Evolutionary conservation across 2,113 vertebrate species (phyloP), one percentile per base, ranked within the genome.

Genomic region (Mugil cephalus): DNA sequence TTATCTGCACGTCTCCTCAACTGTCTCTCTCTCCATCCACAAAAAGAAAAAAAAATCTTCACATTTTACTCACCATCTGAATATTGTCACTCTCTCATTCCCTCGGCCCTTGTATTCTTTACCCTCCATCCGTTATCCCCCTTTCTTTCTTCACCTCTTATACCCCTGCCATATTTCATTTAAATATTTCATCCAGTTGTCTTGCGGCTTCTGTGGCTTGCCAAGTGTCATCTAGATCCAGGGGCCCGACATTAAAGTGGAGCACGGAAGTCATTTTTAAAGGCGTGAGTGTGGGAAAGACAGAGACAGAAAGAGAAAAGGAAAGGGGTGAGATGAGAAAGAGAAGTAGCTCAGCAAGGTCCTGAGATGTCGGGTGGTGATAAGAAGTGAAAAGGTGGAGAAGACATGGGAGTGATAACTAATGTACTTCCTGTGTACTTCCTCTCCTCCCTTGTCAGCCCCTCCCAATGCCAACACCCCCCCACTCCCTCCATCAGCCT

Each of bases 131-230:
- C 24, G 24, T 30, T 34, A 81, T 45, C 93, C 92, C 90, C 93
- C 91, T 91, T 90, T 87, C 91, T 91, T 93, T 94, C 93, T 93
- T 94, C 94, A 73, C 80, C 86, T 74, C 69, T 69, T 61, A 59
- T 77, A 58, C 38, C 89, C 91, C 92, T 93, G 93, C 95, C 94
- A 94, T 94, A 94, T 95, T 95, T 87, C 69, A 88, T 91, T 86
- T 94, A 96, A 98, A 98, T 98, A 97, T 98, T 99, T 99, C 91
- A 98, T 97, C 93, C 70, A 88, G 92, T 95, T 96, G 95, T 96
- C 95, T 96, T 87, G 94, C 93, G 91, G 94, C 91, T 89, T 93
- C 94, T 93, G 94, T 93, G 87, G 94, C 84, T 83, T 78, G 93
- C 65, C 94, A 95, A 94, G 93, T 94, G 95, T 95, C 96, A 96